These are phyloP conservation scores for Cyprinodon brontotheroides DNA, from an alignment of 2,113 vertebrate species.

Conservation along the genomic window DNA sequence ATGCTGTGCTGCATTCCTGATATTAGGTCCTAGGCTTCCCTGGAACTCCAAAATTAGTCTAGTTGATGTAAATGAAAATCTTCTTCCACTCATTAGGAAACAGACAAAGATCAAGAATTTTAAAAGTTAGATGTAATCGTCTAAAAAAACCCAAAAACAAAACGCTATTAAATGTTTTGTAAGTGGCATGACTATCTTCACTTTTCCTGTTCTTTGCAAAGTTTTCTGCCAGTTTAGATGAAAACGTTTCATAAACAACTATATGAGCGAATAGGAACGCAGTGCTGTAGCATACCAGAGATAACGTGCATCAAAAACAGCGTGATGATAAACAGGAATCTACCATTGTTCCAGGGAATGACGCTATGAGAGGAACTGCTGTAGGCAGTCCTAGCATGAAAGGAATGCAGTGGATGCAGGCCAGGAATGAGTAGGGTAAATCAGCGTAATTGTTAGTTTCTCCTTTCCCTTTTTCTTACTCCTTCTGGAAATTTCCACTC, in stretches of 20 bases:
- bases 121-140: slow-evolving; percentile 23
- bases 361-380: slow-evolving; percentile 53
- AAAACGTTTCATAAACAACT: slow-evolving; percentile 10
- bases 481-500: slow-evolving; percentile 68
- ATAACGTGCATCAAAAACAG: slow-evolving; percentile 62
- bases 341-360: slow-evolving; percentile 73
- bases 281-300: slow-evolving; percentile 46
- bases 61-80: slow-evolving; percentile 62
- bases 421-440: slow-evolving; percentile 52
- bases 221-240: background rate
- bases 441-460: slow-evolving; percentile 42
- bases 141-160: background rate
- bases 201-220: background rate
- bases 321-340: slow-evolving; percentile 73
- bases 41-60: slow-evolving; percentile 76
- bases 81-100: slow-evolving; percentile 67
- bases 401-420: slow-evolving; percentile 65
- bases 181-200: background rate
- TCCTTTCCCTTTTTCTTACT: slow-evolving; percentile 46
- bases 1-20: slow-evolving; percentile 67
- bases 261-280: slow-evolving; percentile 51
- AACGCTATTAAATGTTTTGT: background rate
- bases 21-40: slow-evolving; percentile 43
- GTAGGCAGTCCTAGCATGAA: slow-evolving; percentile 67
- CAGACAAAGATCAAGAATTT: slow-evolving; percentile 37